Conservation (phyloP, 2,113 vertebrate species). For the rat (Rattus norvegicus) region DNA sequence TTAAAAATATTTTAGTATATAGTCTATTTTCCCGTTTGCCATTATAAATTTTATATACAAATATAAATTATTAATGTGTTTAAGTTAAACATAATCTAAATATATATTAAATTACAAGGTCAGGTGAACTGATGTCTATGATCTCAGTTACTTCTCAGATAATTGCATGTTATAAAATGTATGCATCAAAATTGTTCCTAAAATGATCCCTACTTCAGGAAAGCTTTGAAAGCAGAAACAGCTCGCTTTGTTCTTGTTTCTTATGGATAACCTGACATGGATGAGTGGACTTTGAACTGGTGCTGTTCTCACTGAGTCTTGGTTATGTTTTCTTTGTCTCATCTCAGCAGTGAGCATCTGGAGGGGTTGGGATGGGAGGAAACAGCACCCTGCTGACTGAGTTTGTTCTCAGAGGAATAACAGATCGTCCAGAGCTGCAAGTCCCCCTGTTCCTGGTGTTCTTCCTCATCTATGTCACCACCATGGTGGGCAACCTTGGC, state of each 20-base stretch:
- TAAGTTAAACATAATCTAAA: neutral
- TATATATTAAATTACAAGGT: neutral
- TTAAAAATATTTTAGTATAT: neutral
- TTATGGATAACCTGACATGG: neutral
- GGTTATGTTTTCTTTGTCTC: neutral
- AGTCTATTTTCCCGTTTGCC: neutral
- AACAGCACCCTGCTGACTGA: slow-evolving; percentile 32
- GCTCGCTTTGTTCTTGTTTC: neutral
- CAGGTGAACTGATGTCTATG: neutral
- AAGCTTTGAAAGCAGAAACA: neutral
- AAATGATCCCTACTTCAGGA: neutral
- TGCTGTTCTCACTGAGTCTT: neutral
- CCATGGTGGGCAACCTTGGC: slow-evolving; percentile 48
- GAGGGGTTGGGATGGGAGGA: neutral
- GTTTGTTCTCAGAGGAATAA: slow-evolving; percentile 56
- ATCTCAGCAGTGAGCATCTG: neutral
- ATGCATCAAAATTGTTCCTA: neutral
- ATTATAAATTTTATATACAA: neutral
- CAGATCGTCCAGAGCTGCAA: neutral
- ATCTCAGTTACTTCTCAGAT: neutral
- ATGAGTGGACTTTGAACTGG: neutral
- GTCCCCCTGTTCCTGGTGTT: slow-evolving; percentile 34
- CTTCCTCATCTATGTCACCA: slow-evolving; percentile 47
- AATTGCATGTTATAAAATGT: neutral
- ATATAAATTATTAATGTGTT: neutral